phyloP scores from a whole-genome alignment of 1,140 invertebrate genomes.

The Drosophila ironensis region DNA sequence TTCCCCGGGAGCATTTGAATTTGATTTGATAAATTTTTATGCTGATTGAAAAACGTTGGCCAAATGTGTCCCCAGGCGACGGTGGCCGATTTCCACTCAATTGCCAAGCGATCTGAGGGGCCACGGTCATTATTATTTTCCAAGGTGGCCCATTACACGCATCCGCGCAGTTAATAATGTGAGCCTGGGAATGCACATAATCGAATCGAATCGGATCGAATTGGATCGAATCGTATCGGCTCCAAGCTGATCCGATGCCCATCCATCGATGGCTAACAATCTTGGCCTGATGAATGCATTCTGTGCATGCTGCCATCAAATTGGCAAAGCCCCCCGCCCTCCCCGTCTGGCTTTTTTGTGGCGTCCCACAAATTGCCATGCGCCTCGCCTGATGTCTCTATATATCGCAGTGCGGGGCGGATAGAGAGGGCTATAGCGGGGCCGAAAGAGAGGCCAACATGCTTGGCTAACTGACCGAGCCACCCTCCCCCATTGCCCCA shows the following conservation, averaged over 20 bases:
- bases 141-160: slow-evolving; percentile 75
- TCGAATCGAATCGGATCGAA: not conserved
- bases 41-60: slow-evolving; percentile 78
- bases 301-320: slow-evolving; percentile 58
- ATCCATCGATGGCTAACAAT: slow-evolving; percentile 65
- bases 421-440: slow-evolving; percentile 7
- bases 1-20: slow-evolving; percentile 52
- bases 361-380: slow-evolving; percentile 77
- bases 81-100: slow-evolving; percentile 7
- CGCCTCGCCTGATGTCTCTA: slow-evolving; percentile 76
- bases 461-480: slow-evolving; percentile 36
- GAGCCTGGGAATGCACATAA: slow-evolving; percentile 60
- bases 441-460: slow-evolving; percentile 20
- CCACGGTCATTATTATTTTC: slow-evolving; percentile 53
- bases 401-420: slow-evolving; percentile 39
- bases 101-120: slow-evolving; percentile 31
- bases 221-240: not conserved
- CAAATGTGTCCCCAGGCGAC: slow-evolving; percentile 66
- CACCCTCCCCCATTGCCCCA: too few species aligned
- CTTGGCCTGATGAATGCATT: slow-evolving; percentile 69
- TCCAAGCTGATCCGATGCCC: slow-evolving; percentile 6
- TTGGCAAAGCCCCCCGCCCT: slow-evolving; percentile 40
- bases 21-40: slow-evolving; percentile 81
- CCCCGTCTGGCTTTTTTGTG: slow-evolving; percentile 37
- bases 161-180: slow-evolving; percentile 62